Percentiles rank a stretch among this genome's conserved stretches.
Conservation (phyloP, 2,888 invertebrate species). For the Drosophila pseudotakahashii region DNA sequence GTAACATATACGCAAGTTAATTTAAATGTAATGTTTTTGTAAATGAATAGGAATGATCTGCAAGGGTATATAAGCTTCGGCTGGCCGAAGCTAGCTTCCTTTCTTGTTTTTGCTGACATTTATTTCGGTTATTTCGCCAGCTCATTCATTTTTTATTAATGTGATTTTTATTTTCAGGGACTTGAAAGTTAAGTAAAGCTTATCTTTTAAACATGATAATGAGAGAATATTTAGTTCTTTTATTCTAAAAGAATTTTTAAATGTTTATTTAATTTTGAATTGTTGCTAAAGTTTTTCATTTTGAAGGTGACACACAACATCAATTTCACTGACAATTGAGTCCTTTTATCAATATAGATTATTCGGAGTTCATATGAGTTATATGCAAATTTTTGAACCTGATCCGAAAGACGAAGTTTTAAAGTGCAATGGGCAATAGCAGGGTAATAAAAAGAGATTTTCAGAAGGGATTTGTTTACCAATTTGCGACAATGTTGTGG, state of each 20-base stretch:
- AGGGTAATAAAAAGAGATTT: not conserved
- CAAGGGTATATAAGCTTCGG: too few relatives aligned
- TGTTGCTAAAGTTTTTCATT: too few relatives aligned
- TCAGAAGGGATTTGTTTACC: not conserved
- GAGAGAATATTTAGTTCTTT: too few relatives aligned
- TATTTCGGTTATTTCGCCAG: not conserved
- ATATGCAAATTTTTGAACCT: conserved; percentile 29
- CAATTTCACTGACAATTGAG: not conserved
- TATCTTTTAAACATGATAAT: too few relatives aligned
- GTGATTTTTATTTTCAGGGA: not conserved
- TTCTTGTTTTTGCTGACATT: conserved; percentile 15
- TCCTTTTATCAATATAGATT: conserved; percentile 3
- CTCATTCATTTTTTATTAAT: not conserved
- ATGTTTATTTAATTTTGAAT: too few relatives aligned
- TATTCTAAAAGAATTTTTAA: too few relatives aligned
- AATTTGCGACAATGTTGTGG: conserved; percentile 36
- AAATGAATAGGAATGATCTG: too few relatives aligned
- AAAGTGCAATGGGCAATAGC: conserved; percentile 41
- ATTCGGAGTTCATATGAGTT: not conserved
- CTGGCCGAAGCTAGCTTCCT: too few relatives aligned
- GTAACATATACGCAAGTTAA: too few relatives aligned
- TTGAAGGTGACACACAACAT: not conserved
- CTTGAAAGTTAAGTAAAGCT: too few relatives aligned
- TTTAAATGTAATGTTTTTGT: too few relatives aligned
- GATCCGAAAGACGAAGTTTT: conserved; percentile 24